These are phyloP conservation scores for Scaptomyza montana DNA, from an alignment of 1,140 invertebrate genomes.

Conservation along the genomic window DNA sequence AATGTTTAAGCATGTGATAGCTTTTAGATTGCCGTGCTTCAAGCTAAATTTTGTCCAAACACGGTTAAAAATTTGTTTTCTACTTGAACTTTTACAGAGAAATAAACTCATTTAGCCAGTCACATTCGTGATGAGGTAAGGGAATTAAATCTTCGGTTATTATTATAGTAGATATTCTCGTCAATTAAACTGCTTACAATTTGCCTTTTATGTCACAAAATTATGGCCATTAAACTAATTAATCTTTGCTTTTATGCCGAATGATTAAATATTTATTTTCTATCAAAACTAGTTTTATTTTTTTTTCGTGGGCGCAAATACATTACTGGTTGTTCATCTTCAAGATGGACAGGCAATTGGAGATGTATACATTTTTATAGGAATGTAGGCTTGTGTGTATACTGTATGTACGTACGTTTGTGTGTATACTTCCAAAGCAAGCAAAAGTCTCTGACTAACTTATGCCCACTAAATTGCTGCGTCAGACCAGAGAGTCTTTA, in stretches of 20 bases:
- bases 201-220: constrained; percentile 49
- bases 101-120: no score
- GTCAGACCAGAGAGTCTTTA: not conserved
- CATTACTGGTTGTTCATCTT: constrained; percentile 40
- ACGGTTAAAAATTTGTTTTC: no score
- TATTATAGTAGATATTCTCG: no score
- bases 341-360: not conserved
- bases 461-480: constrained; percentile 67
- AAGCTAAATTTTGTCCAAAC: no score
- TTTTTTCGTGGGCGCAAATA: constrained; percentile 17
- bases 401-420: not conserved
- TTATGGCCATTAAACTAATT: constrained; percentile 78
- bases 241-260: constrained; percentile 48
- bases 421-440: not conserved
- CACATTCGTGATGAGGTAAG: no score
- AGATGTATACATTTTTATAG: not conserved
- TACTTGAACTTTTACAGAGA: no score
- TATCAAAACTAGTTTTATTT: constrained; percentile 63
- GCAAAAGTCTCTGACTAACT: constrained; percentile 26
- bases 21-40: no score
- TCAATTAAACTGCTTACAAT: constrained; percentile 22
- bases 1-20: no score
- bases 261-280: constrained; percentile 56
- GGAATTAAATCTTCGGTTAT: no score
- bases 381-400: no score